Base-by-base conservation (phyloP, 2,888 invertebrate species). In the Sphaerophoria rueppellii region DNA sequence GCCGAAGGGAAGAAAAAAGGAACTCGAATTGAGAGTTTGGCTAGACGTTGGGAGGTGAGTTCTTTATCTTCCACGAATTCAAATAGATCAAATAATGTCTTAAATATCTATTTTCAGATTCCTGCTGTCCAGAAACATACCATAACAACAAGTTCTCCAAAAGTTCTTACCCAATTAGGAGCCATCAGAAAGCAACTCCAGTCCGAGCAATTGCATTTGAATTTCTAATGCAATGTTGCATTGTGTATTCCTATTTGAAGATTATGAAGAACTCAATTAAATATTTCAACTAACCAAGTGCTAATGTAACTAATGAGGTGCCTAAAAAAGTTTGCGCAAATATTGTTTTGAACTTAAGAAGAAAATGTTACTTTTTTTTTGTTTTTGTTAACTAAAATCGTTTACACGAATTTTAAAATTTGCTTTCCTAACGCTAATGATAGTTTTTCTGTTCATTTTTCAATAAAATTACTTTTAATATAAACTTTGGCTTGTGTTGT, bases 101-200 rank as follows among this genome's bases (percentile, higher is more conserved):
- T n/a, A 43, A 43, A 9, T 57, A 75, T 40, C 35, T 6, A 73
- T 14, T 72, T 93, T 92, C 90, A 94, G 92, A 93, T 95, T 76
- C 95, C 95, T 0, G 94, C 92, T 0, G 94, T 95, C n/a, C 95
- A 95, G 77, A 91, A 90, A 80, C 89, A 89, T 48, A 89, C 88
- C 0, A 88, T 91, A 63, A 90, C 91, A 16, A 85, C 88, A 1
- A 88, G 87, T 58, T 90, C 90, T 7, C 91, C 91, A 3, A 89
- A 94, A 71, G 94, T 95, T 78, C 88, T 95, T 82, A 95, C 95
- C 0, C 95, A 95, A 89, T 90, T 95, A 48, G 95, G 95, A 0
- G 95, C 95, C 12, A 95, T 95, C 75, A 90, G 95, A 52, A 92
- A 94, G 87, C 95, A 95, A 88, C 88, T 95, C 88, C 95, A 95